Percentiles rank a stretch among this genome's conserved stretches.
Evolutionary conservation across 2,113 vertebrate species (phyloP).

Genomic region (Pseudopodoces humilis): DNA sequence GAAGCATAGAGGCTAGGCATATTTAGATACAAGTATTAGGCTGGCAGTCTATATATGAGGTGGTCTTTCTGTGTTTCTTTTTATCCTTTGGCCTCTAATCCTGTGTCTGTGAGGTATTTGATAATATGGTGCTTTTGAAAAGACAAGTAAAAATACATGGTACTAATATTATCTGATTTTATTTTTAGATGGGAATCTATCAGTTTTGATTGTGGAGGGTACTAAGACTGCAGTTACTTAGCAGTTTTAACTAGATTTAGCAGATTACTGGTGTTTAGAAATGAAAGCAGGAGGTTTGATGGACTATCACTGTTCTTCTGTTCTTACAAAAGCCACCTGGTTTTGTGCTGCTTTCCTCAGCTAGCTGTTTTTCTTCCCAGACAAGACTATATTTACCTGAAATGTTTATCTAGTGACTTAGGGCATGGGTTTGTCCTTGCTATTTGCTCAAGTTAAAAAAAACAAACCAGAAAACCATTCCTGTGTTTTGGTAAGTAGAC

Average conservation of each 20-base stretch:
- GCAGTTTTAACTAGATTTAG: neutral
- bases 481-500: neutral
- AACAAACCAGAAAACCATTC: neutral
- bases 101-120: neutral
- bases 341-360: neutral
- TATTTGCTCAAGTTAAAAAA: neutral
- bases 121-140: neutral
- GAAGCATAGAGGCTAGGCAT: neutral
- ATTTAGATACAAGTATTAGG: neutral
- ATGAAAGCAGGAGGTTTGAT: neutral
- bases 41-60: neutral
- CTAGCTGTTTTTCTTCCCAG: neutral
- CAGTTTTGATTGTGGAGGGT: neutral
- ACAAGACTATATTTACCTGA: neutral
- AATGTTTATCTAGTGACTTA: neutral
- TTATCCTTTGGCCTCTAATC: neutral
- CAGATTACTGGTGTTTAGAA: neutral
- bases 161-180: neutral
- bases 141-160: neutral
- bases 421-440: neutral
- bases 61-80: neutral
- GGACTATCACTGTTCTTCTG: neutral
- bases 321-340: neutral
- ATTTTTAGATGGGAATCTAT: neutral
- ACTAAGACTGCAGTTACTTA: neutral